Evolutionary conservation across 2,797 vertebrate species (phyloP), one percentile per base, ranked within the genome.

Genomic region (Sebastes steindachneri): DNA sequence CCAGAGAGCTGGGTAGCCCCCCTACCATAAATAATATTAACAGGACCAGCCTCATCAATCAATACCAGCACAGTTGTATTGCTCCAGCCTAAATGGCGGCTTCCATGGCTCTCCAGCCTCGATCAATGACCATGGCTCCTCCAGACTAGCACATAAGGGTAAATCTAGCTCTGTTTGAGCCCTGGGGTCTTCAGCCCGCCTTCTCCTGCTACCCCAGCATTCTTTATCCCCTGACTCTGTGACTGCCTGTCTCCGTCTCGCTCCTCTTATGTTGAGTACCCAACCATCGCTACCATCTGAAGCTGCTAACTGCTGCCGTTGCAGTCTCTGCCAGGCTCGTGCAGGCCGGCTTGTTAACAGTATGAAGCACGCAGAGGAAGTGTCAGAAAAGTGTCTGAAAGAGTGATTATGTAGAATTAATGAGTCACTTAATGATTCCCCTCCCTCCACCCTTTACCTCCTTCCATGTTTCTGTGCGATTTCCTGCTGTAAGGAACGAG

Each of bases 1-100:
- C 93, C 94, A 95, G 91, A 93, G 95, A 95, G 93, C 94, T 89
- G 82, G 93, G 95, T 95, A 91, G 80, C 95, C 93, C 93, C 92
- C 88, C 96, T 91, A 93, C 96, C 95, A 96, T 98, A 98, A 98
- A 97, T 98, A 98, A 97, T 97, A 97, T 97, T 96, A 97, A 97
- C 96, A 94, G 94, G 95, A 94, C 95, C 95, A 85, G 88, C 93
- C 92, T 96, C 96, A 96, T 96, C 95, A 96, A 96, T 98, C 97
- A 96, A 97, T 97, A 96, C 82, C 83, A 95, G 94, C 96, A 96
- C 95, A 96, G 96, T 97, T 97, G 96, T 97, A 96, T 96, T 96
- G 95, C 96, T 91, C 84, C 94, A 94, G 95, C 94, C 95, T 95
- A 95, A 96, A 96, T 95, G 95, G 95, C 92, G 84, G 88, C 94